Evolutionary conservation across 1,140 invertebrate genomes (phyloP).

Genomic region (Pemphigus obesinymphae): DNA sequence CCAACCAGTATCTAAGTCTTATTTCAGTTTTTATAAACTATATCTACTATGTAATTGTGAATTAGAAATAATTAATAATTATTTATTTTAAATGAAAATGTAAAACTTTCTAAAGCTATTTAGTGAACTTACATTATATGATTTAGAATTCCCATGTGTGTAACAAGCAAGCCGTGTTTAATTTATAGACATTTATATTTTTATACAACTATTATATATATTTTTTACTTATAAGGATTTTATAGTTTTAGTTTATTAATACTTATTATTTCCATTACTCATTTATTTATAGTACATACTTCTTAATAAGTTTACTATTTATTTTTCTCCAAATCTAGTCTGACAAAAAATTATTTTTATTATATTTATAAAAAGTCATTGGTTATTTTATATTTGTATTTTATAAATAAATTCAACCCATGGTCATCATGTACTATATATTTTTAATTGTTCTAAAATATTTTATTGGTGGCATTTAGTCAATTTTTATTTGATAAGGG

Average conservation of each 20-base stretch:
- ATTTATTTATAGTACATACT: not conserved
- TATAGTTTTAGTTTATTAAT: not conserved
- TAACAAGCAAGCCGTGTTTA: no score
- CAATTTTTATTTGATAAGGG: no score
- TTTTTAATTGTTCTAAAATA: no score
- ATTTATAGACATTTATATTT: not conserved
- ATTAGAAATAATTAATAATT: not conserved
- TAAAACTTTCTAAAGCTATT: not conserved
- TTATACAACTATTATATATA: not conserved
- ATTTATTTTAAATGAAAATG: not conserved
- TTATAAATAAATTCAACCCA: not conserved
- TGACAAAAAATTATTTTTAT: not conserved
- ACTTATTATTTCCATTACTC: not conserved
- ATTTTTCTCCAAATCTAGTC: not conserved
- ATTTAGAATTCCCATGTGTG: not conserved
- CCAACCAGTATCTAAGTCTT: not conserved
- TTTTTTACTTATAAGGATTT: no score
- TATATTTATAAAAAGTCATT: not conserved
- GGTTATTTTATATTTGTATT: not conserved
- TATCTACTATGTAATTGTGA: not conserved
- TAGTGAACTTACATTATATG: not conserved
- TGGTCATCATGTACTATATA: no score
- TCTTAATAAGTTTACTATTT: not conserved
- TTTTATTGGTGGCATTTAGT: no score
- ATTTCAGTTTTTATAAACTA: not conserved